Evolutionary conservation across 2,113 vertebrate genomes (phyloP).

Genomic region (Glaucidium brasilianum): DNA sequence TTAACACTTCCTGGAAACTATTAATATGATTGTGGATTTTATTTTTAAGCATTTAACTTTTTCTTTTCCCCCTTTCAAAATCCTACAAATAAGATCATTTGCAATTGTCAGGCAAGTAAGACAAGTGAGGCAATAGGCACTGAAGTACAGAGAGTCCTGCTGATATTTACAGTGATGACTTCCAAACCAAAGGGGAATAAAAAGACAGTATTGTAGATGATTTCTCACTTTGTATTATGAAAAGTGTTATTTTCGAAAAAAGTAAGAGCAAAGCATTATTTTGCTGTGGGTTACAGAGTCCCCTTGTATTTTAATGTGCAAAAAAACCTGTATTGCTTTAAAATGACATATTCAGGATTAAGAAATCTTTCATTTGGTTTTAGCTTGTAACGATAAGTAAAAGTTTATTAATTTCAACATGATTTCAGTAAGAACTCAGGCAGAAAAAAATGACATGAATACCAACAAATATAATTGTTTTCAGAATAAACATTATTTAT

Average conservation of each 20-base stretch:
- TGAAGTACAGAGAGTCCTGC: constrained; percentile 70
- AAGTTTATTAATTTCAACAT: constrained; percentile 72
- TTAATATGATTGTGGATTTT: constrained; percentile 70
- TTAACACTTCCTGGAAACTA: constrained; percentile 72
- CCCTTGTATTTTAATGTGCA: constrained; percentile 72
- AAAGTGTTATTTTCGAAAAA: constrained; percentile 73
- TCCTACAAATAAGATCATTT: constrained; percentile 70
- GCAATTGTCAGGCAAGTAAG: constrained; percentile 69
- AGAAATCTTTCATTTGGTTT: constrained; percentile 64
- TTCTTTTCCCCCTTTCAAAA: constrained; percentile 58
- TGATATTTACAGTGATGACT: constrained; percentile 68
- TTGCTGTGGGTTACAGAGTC: constrained; percentile 68
- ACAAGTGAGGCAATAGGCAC: constrained; percentile 72
- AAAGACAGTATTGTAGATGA: constrained; percentile 70
- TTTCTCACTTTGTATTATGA: constrained; percentile 76
- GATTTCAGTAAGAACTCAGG: constrained; percentile 80
- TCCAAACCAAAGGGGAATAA: constrained; percentile 79
- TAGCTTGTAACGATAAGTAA: constrained; percentile 68
- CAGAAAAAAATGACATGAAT: constrained; percentile 66
- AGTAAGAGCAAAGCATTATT: constrained; percentile 62
- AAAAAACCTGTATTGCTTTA: constrained; percentile 71
- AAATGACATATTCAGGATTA: constrained; percentile 65
- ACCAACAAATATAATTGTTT: constrained; percentile 72
- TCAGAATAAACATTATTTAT: constrained; percentile 77
- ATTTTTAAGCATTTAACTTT: constrained; percentile 64